Evolutionary conservation across 1,140 invertebrate genomes (phyloP).

Genomic region (Cotesia glomerata): DNA sequence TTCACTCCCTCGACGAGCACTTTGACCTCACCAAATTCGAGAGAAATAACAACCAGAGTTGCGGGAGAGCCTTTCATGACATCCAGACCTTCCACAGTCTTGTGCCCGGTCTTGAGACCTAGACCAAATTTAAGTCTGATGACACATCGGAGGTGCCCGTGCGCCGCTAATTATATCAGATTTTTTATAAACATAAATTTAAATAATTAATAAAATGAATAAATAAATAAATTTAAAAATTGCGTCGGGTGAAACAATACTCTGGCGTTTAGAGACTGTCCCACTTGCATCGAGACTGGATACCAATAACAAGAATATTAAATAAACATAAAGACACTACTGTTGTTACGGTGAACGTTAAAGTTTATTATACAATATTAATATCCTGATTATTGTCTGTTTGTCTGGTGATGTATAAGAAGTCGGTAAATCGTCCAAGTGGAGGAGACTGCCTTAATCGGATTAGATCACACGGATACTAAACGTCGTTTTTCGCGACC

Average conservation of each 20-base stretch:
- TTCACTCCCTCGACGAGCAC: conserved; percentile 58
- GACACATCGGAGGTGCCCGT: background rate
- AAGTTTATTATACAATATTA: background rate
- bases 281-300: conserved; percentile 26
- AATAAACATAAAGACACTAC: too few relatives aligned
- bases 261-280: background rate
- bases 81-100: conserved; percentile 75
- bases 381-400: background rate
- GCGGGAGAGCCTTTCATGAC: conserved; percentile 73
- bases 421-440: conserved; percentile 27
- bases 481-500: conserved; percentile 13
- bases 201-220: background rate
- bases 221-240: background rate
- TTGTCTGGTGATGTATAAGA: background rate
- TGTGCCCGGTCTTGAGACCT: conserved; percentile 74
- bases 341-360: background rate
- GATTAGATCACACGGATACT: conserved; percentile 22
- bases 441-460: conserved; percentile 32
- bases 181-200: background rate
- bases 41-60: conserved; percentile 61
- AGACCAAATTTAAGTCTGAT: conserved; percentile 39
- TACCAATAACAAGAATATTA: background rate
- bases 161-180: background rate
- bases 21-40: conserved; percentile 56
- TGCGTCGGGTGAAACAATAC: background rate